Base-by-base conservation (phyloP, 1,140 invertebrate species). In the Pogonognathellus flavescens region DNA sequence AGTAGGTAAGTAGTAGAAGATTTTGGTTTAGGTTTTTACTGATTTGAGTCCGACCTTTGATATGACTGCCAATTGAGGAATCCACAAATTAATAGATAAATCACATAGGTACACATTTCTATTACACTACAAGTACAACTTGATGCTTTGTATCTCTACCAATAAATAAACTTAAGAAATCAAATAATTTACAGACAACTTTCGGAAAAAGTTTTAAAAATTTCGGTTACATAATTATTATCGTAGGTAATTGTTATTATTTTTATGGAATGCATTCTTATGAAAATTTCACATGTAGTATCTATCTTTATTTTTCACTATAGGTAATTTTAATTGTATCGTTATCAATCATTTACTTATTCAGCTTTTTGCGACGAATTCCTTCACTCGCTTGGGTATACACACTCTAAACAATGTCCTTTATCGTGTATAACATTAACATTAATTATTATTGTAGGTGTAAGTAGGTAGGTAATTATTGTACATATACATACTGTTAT, bases 11-110 rank as follows among this genome's bases (percentile, higher is more conserved):
- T 50, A 50, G n/a, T 3, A 50, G 70, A 50, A n/a, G 70, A 76
- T 49, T 76, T 76, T 70, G 8, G 25, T 70, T 31, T 13, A 70
- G 13, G 22, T 70, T n/a, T 66, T 22, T 70, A 70, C n/a, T 49
- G 70, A 76, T 14, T 76, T 49, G 70, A 31, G 62, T 76, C 70
- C 70, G 70, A 76, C 18, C 14, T 76, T 50, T 76, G 70, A 76
- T 76, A 76, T 76, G 70, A 50, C 41, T 76, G 70, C 70, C 70
- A 76, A 76, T 76, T n/a, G 70, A 76, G 41, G 25, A 76, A 76
- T 76, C n/a, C 70, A 76, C 31, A 66, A 66, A 25, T 9, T 66
- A 66, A 66, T 66, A 25, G 62, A 9, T 25, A 66, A 20, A 66
- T 66, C 62, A 66, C 62, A 66, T 60, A 55, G 53, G 53, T 55